Evolutionary conservation across 2,888 invertebrate species (phyloP).

Genomic region (Lasioglossum villosulum): DNA sequence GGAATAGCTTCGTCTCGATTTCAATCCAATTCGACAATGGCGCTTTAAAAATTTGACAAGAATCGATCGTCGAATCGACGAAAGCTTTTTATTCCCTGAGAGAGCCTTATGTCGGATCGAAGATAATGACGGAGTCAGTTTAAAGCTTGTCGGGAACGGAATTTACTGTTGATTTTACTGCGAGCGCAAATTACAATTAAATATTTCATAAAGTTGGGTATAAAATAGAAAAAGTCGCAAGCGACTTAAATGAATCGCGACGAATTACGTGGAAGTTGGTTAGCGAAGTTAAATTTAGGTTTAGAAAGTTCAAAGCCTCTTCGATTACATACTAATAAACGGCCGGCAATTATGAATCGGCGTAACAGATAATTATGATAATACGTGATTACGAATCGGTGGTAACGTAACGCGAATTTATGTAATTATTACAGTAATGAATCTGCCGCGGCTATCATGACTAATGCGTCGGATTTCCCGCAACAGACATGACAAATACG

Average conservation of each 20-base stretch:
- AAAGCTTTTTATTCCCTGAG: neutral
- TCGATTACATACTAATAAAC: constrained; percentile 47
- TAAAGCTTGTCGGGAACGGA: neutral
- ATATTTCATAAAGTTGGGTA: neutral
- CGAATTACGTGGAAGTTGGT: neutral
- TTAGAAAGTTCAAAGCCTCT: constrained; percentile 19
- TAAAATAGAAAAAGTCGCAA: neutral
- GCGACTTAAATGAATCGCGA: too few relatives aligned
- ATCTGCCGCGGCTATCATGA: constrained; percentile 59
- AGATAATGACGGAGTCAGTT: neutral
- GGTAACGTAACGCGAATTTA: constrained; percentile 62
- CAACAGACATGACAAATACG: constrained; percentile 63
- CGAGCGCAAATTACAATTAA: neutral
- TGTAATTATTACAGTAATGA: constrained; percentile 68
- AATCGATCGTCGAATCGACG: neutral
- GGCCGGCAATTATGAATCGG: constrained; percentile 53
- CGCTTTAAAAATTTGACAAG: neutral
- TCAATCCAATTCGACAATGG: neutral
- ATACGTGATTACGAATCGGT: constrained; percentile 61
- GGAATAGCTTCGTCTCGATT: constrained; percentile 21
- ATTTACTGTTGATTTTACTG: neutral
- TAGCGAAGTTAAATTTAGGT: constrained; percentile 19
- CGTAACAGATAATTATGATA: constrained; percentile 66
- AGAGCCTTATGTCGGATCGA: neutral
- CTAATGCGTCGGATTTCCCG: constrained; percentile 64